A percentile compares a stretch with the other conserved stretches of the same genome.
Evolutionary conservation across 2,888 invertebrate species (phyloP).

Genomic region (Philhelius pedissequus): DNA sequence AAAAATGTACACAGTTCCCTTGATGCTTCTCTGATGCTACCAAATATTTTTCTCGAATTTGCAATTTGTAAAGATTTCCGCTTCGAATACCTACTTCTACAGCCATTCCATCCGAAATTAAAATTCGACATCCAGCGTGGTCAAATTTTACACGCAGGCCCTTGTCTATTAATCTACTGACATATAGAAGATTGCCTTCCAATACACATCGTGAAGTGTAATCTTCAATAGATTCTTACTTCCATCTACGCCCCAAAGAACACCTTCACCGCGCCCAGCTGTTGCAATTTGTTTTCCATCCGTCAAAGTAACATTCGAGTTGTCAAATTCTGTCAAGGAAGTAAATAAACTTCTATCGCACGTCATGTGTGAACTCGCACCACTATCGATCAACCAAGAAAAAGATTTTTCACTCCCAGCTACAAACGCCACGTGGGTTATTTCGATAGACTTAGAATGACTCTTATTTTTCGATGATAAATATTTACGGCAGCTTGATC

Average conservation of each 20-base stretch:
- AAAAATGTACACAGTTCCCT: slow-evolving; percentile 2
- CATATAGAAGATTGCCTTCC: too few species aligned
- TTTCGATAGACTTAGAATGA: too few species aligned
- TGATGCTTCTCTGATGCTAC: background rate
- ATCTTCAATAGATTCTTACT: background rate
- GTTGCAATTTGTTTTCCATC: too few species aligned
- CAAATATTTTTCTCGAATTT: background rate
- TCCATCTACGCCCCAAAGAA: background rate
- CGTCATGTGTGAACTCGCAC: background rate
- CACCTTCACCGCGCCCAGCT: too few species aligned
- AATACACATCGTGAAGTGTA: background rate
- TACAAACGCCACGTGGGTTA: background rate
- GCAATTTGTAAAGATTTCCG: background rate
- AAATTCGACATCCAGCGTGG: background rate
- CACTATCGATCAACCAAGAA: background rate
- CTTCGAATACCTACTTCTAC: background rate
- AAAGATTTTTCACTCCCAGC: background rate
- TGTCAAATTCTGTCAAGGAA: too few species aligned
- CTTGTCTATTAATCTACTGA: too few species aligned
- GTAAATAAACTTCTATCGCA: too few species aligned
- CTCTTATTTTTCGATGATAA: too few species aligned
- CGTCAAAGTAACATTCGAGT: too few species aligned
- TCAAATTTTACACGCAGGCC: too few species aligned
- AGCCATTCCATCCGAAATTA: background rate
- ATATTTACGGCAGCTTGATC: too few species aligned